Evolutionary conservation across 2,113 vertebrate species (phyloP), one percentile per base, ranked within the genome.

Genomic region (Hydropotes inermis): DNA sequence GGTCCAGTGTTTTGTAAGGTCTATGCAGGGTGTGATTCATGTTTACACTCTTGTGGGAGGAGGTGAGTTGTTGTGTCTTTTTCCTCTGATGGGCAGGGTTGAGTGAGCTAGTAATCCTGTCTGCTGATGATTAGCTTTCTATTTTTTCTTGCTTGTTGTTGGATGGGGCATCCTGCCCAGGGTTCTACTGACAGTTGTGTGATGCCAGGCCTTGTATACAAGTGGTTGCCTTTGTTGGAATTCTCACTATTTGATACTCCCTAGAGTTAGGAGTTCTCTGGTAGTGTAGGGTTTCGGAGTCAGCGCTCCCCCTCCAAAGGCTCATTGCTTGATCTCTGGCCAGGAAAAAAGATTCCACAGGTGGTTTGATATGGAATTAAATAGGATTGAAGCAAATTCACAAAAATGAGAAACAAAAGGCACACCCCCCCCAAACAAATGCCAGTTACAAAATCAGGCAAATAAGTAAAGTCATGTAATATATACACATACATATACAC

Each of bases 381-480:
- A 61, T 6, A 61, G 13, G 60, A 61, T 3, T 33, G 28, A 61
- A 61, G 60, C 13, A 61, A 61, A 61, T 61, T 15, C 28, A 61
- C 28, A 30, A 61, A 61, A 61, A 3, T 30, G 60, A 61, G 60
- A 61, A 30, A 61, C 6, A 61, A 28, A 61, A 30, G 60, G 13
- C 60, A 61, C 0, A 1, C 28, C 58, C 58, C 28, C 28, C 58
- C 28, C 28, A 1, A 1, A 30, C 28, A 61, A 30, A 30, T 33
- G 6, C 60, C 60, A 61, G 7, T 61, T 61, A 61, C 60, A 61
- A 15, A 61, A 61, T 61, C 28, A 61, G 14, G 60, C 6, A 33
- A 61, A 16, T 16, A 61, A 7, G 30, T 64, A 64, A 64, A n/a
- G 30, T 64, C 61, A 33, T 17, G 61, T n/a, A 64, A 64, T 64